These are phyloP conservation scores for Drosophila willistoni DNA, from an alignment of 1,140 invertebrate species.

Conservation along the genomic window DNA sequence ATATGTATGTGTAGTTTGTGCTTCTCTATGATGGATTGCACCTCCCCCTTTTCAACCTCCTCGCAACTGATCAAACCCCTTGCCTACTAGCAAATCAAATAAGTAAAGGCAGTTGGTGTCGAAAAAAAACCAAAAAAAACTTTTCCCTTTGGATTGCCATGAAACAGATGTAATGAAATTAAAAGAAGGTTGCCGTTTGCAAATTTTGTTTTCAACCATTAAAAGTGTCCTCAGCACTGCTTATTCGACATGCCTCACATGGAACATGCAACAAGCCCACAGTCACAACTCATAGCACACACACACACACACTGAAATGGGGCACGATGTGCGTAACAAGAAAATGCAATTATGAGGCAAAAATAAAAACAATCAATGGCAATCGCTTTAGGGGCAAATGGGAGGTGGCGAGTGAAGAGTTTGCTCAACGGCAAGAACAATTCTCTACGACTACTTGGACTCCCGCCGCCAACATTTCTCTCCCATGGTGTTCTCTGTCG, in stretches of 20 bases:
- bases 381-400: constrained; percentile 36
- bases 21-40: constrained; percentile 1
- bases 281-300: not conserved
- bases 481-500: not conserved
- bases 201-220: not conserved
- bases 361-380: constrained; percentile 63
- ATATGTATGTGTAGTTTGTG: not conserved
- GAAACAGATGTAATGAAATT: constrained; percentile 9
- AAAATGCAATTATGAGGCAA: constrained; percentile 71
- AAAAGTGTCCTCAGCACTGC: not conserved
- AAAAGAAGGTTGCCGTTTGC: not conserved
- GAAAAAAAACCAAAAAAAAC: not conserved
- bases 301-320: not conserved
- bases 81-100: not conserved
- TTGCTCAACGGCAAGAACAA: not conserved
- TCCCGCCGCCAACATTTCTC: not conserved
- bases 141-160: not conserved
- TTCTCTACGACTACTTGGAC: constrained; percentile 1
- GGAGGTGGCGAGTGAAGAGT: not conserved
- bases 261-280: not conserved
- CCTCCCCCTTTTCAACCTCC: too few relatives aligned
- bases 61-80: too few relatives aligned
- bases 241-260: not conserved
- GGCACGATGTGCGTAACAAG: constrained; percentile 50
- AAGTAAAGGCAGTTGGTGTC: not conserved